Base-by-base conservation (phyloP, 2,113 vertebrate species). In the Fulmarus glacialis region DNA sequence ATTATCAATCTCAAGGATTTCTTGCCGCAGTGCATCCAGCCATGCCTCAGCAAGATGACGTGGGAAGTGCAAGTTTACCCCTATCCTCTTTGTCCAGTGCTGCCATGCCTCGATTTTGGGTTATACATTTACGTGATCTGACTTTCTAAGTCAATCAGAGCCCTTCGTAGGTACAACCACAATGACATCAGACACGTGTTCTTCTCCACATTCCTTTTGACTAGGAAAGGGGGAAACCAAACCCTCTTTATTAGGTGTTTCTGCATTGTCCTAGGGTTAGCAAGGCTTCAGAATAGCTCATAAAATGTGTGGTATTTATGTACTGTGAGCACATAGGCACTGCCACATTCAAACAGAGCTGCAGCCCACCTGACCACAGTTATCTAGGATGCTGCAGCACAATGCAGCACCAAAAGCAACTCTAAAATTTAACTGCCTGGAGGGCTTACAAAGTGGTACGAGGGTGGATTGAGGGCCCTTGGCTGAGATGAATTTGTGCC, bases 71-170 rank as follows among this genome's bases (percentile, higher is more conserved):
- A 32, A 12, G 27, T 55, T 38, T 15, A 6, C 36, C 36, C 32
- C 29, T 43, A 32, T 45, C 20, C 23, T n/a, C 40, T 52, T 45
- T 8, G 8, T 7, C 15, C 45, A 4, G 32, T 2, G 26, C 59
- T 43, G 52, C 38, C 7, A 1, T 18, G 52, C n/a, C 2, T 40
- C 0, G 0, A 4, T n/a, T 84, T 81, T 71, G 12, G 30, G 45
- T 73, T 75, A 15, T 17, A 1, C 2, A 0, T 48, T 36, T 3
- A 1, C 12, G 18, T 3, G 29, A 52, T 24, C 11, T 5, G 42
- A 67, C 9, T 11, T 88, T 53, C 32, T 36, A 7, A 34, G 42
- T 62, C 45, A 45, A 19, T 19, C 38, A 30, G 36, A 63, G 48
- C 60, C 60, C 18, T 79, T 62, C 20, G 60, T 34, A 56, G 40